phyloP scores from a whole-genome alignment of 64 coral and sea anemone species.

The Acropora yongei region DNA sequence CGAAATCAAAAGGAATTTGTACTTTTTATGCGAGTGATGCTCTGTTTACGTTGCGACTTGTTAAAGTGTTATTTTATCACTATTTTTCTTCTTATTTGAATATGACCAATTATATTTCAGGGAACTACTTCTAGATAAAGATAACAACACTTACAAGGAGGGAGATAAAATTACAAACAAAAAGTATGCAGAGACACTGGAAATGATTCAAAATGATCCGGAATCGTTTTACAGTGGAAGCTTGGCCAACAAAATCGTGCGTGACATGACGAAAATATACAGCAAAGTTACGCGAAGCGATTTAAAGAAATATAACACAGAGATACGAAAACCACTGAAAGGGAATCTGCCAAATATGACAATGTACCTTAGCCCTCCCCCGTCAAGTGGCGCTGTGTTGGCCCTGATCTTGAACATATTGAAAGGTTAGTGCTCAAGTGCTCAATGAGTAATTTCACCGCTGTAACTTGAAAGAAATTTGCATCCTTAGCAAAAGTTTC shows the following conservation, averaged over 20 bases:
- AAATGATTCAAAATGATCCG: slow-evolving; percentile 42
- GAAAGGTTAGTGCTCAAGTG: slow-evolving; percentile 36
- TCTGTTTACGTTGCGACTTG: too few relatives aligned
- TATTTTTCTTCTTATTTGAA: too few relatives aligned
- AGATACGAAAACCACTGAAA: slow-evolving; percentile 57
- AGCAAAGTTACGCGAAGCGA: slow-evolving; percentile 68
- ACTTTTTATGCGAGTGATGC: too few relatives aligned
- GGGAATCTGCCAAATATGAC: slow-evolving; percentile 47
- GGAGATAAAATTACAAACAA: slow-evolving; percentile 57
- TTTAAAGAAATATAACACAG: slow-evolving; percentile 77
- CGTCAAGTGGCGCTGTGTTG: slow-evolving; percentile 29
- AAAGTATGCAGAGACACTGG: slow-evolving; percentile 63
- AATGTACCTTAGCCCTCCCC: slow-evolving; percentile 69
- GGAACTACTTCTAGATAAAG: slow-evolving; percentile 55
- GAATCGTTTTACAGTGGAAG: slow-evolving; percentile 66
- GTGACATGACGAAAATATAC: slow-evolving; percentile 35
- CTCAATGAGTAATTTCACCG: too few relatives aligned
- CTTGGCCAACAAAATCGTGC: slow-evolving; percentile 33
- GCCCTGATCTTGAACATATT: slow-evolving; percentile 36
- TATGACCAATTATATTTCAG: too few relatives aligned
- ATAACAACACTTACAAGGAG: slow-evolving; percentile 56
- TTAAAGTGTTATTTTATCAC: too few relatives aligned
- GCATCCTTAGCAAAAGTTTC: too few relatives aligned
- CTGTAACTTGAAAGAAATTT: too few relatives aligned
- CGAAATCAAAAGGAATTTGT: too few relatives aligned